These are phyloP conservation scores for Notiomystis cincta DNA, from an alignment of 2,113 vertebrate species.

Conservation along the genomic window DNA sequence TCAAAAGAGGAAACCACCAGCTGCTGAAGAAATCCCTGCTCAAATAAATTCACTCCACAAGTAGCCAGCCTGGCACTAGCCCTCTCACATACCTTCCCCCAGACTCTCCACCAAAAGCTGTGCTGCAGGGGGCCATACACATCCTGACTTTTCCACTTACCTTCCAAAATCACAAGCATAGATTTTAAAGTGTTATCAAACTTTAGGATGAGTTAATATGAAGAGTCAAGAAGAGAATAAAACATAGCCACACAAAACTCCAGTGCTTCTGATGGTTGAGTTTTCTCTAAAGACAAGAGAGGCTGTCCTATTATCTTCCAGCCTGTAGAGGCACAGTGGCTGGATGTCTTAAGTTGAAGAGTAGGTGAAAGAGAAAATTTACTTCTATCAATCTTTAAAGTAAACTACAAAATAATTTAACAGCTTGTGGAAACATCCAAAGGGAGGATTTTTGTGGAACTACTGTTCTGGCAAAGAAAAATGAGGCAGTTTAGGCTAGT, in stretches of 20 bases:
- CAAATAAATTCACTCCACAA: slow-evolving; percentile 31
- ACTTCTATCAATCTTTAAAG: neutral
- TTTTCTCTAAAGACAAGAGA: neutral
- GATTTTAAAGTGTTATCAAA: neutral
- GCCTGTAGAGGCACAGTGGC: neutral
- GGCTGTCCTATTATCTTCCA: neutral
- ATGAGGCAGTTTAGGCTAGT: neutral
- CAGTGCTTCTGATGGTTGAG: neutral
- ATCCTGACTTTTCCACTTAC: neutral
- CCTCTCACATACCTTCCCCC: too few species aligned
- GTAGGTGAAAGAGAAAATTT: neutral
- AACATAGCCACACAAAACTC: neutral
- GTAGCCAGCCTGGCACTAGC: neutral
- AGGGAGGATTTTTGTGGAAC: neutral
- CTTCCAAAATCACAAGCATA: neutral
- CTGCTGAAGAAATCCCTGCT: slow-evolving; percentile 31
- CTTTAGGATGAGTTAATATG: neutral
- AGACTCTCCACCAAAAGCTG: neutral
- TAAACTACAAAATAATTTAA: neutral
- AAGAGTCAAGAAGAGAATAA: neutral
- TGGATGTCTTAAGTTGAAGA: neutral
- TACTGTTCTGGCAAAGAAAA: neutral
- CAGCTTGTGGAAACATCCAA: neutral
- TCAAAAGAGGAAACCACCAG: slow-evolving; percentile 41
- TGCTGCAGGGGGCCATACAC: neutral